Conservation (phyloP, 1,140 invertebrate genomes). For the Cephus cinctus region DNA sequence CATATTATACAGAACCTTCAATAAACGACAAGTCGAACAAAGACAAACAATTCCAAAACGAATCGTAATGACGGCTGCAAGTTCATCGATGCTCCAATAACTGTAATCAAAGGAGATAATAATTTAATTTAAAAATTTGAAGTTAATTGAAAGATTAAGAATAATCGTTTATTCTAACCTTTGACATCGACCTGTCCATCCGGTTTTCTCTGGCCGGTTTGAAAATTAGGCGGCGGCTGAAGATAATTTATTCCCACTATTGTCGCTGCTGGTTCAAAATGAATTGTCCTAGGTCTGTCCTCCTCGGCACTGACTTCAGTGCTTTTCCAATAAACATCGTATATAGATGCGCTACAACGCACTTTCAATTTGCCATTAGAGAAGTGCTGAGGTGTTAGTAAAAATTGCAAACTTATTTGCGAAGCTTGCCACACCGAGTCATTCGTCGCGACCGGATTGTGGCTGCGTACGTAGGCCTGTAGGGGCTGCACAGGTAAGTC, state of each 20-base stretch:
- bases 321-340: constrained; percentile 64
- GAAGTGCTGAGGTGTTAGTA: constrained; percentile 58
- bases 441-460: constrained; percentile 38
- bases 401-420: constrained; percentile 56
- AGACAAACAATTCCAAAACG: constrained; percentile 30
- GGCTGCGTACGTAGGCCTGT: constrained; percentile 33
- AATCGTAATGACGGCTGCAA: constrained; percentile 20
- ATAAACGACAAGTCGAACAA: constrained; percentile 34
- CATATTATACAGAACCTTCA: constrained; percentile 32
- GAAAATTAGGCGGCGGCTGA: constrained; percentile 52
- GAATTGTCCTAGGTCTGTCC: constrained; percentile 45
- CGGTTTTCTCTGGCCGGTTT: constrained; percentile 51
- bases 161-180: too few species aligned
- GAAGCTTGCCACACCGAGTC: constrained; percentile 42
- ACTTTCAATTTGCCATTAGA: constrained; percentile 61
- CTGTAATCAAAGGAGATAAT: too few species aligned
- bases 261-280: constrained; percentile 41
- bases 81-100: too few species aligned
- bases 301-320: constrained; percentile 62
- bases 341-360: constrained; percentile 63
- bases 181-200: constrained; percentile 51
- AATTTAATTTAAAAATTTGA: too few species aligned
- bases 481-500: constrained; percentile 30
- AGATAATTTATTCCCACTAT: constrained; percentile 51
- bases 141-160: too few species aligned